phyloP scores from a whole-genome alignment of 2,113 vertebrate genomes.

The Synchiropus splendidus region DNA sequence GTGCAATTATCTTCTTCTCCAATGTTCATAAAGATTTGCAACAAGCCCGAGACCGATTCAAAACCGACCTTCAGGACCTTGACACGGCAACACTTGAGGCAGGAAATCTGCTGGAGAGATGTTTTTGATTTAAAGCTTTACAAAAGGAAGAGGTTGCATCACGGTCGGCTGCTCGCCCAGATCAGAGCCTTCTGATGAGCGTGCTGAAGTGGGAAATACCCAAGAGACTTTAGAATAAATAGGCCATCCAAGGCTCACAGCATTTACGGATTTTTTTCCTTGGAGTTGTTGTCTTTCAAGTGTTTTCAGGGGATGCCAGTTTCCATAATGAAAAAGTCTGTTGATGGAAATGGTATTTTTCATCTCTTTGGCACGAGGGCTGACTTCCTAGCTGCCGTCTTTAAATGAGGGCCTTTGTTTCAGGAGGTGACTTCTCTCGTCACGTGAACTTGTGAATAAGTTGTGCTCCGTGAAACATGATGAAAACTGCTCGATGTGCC shows the following conservation, averaged over 20 bases:
- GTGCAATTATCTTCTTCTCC: too few species aligned
- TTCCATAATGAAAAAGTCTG: slow-evolving; percentile 28
- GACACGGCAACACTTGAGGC: too few species aligned
- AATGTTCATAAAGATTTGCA: too few species aligned
- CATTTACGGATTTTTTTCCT: slow-evolving; percentile 7
- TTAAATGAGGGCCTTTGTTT: slow-evolving; percentile 3
- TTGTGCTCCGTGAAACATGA: slow-evolving; percentile 29
- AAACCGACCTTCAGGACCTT: too few species aligned
- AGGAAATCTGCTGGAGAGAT: too few species aligned
- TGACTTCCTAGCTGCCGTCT: slow-evolving; percentile 13
- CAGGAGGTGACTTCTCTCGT: slow-evolving; percentile 22
- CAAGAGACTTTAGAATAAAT: slow-evolving; percentile 17
- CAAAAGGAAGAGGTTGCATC: slow-evolving; percentile 8
- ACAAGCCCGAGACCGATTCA: too few species aligned
- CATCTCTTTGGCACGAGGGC: slow-evolving; percentile 12
- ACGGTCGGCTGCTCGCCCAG: slow-evolving; percentile 10
- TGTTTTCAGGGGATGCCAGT: slow-evolving; percentile 18
- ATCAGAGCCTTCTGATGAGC: slow-evolving; percentile 9
- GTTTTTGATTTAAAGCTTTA: slow-evolving; percentile 1
- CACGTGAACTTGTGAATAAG: slow-evolving; percentile 21
- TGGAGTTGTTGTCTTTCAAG: slow-evolving; percentile 7
- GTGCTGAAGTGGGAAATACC: slow-evolving; percentile 9
- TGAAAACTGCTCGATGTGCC: slow-evolving; percentile 32
- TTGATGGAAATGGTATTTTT: slow-evolving; percentile 30
- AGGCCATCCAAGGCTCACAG: slow-evolving; percentile 9